A percentile compares a stretch with the other conserved stretches of the same genome.
These are phyloP conservation scores for Chroicocephalus ridibundus DNA, from an alignment of 2,113 vertebrate species.

Conservation along the genomic window DNA sequence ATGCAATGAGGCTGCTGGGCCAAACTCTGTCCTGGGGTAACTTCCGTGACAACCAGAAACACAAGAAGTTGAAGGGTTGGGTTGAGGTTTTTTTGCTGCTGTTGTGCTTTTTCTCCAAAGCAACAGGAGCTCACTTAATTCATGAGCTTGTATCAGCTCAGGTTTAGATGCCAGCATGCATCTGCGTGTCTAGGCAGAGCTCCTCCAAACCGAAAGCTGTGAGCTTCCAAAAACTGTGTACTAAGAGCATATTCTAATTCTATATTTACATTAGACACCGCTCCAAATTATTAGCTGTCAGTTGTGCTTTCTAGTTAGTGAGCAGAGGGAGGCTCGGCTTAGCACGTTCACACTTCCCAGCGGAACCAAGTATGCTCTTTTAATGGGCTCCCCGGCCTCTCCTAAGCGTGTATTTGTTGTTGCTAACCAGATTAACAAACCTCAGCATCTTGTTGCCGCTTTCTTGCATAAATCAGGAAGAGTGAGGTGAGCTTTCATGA, in stretches of 20 bases:
- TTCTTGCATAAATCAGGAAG: neutral
- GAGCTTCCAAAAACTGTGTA: neutral
- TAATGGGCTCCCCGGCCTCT: slow-evolving; percentile 8
- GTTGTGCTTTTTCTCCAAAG: neutral
- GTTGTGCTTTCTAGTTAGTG: neutral
- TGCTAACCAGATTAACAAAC: slow-evolving; percentile 12
- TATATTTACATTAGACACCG: neutral
- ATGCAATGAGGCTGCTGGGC: neutral
- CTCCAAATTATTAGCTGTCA: slow-evolving; percentile 13
- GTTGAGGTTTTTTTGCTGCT: too few species aligned
- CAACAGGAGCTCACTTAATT: neutral
- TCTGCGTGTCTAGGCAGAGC: neutral
- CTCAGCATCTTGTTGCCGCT: neutral
- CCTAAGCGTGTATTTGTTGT: neutral
- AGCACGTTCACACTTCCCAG: neutral
- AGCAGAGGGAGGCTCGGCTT: neutral
- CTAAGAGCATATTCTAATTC: neutral
- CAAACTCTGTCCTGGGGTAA: neutral
- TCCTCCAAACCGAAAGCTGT: neutral
- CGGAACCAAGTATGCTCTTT: neutral
- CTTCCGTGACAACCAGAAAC: neutral
- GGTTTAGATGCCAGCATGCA: neutral
- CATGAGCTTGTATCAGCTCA: neutral
- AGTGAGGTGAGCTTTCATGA: neutral
- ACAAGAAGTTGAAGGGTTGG: neutral